Conservation (phyloP, 2,888 invertebrate genomes). For the Dryobotodes eremita region DNA sequence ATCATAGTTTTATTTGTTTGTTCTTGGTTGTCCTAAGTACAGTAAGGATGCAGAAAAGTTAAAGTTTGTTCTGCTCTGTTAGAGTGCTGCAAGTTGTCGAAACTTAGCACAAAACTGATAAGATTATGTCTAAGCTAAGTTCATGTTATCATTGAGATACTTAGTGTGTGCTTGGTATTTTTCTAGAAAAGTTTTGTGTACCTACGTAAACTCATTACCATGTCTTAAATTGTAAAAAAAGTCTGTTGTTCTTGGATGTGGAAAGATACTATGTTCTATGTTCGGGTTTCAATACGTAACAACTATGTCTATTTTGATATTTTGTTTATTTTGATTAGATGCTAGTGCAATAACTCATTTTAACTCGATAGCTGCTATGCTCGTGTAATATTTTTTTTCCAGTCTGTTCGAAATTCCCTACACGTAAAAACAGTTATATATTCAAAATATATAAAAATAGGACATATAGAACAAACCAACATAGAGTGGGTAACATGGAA, state of each 20-base stretch:
- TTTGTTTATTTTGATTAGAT: slow-evolving; percentile 66
- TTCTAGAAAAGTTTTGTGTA: slow-evolving; percentile 30
- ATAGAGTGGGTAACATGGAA: slow-evolving; percentile 62
- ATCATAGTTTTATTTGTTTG: slow-evolving; percentile 10
- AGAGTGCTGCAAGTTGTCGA: neutral
- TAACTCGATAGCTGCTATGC: slow-evolving; percentile 23
- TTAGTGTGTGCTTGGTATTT: slow-evolving; percentile 18
- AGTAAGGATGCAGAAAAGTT: neutral
- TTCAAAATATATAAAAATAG: slow-evolving; percentile 22
- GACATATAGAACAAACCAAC: slow-evolving; percentile 58
- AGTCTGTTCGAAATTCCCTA: slow-evolving; percentile 11
- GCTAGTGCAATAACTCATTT: slow-evolving; percentile 41
- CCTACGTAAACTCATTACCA: slow-evolving; percentile 1
- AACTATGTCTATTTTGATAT: slow-evolving; percentile 59
- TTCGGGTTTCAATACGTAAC: slow-evolving; percentile 43
- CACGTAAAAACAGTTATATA: slow-evolving; percentile 6
- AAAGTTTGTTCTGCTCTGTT: slow-evolving; percentile 1
- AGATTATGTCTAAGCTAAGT: neutral
- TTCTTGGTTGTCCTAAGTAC: slow-evolving; percentile 3
- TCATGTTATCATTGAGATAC: slow-evolving; percentile 13
- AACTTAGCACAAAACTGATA: neutral
- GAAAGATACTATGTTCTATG: slow-evolving; percentile 59
- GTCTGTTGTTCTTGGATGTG: slow-evolving; percentile 44
- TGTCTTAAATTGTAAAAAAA: slow-evolving; percentile 21
- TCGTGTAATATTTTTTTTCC: slow-evolving; percentile 4